Evolutionary conservation across 2,113 vertebrate species (phyloP).

Genomic region (Chitala chitala): DNA sequence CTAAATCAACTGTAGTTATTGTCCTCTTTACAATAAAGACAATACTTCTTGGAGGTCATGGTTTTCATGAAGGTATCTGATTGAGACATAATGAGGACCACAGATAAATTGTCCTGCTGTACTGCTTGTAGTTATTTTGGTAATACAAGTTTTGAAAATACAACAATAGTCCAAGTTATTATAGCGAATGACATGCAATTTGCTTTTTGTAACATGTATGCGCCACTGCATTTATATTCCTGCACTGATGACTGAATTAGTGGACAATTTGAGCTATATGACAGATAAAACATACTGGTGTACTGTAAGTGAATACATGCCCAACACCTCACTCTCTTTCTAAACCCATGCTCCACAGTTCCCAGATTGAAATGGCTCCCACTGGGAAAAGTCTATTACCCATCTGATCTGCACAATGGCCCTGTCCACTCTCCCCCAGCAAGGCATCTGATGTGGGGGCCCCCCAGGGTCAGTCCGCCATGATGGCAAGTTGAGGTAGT

Average conservation of each 20-base stretch:
- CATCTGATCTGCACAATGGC: conserved; percentile 9
- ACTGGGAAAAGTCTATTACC: not conserved
- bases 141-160: not conserved
- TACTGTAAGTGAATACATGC: not conserved
- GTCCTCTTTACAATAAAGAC: conserved; percentile 8
- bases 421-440: not conserved
- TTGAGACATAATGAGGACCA: not conserved
- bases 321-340: not conserved
- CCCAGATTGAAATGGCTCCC: conserved; percentile 13
- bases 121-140: not conserved
- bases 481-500: not conserved
- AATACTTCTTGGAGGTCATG: not conserved
- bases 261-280: not conserved
- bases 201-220: conserved; percentile 12
- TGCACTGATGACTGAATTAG: too few relatives aligned
- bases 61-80: conserved; percentile 16
- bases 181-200: not conserved
- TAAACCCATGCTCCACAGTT: conserved; percentile 3
- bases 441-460: not conserved
- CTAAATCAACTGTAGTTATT: not conserved
- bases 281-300: not conserved
- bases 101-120: not conserved
- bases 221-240: too few relatives aligned
- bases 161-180: not conserved
- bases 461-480: not conserved